Evolutionary conservation across 2,888 invertebrate species (phyloP).

Genomic region (Chloromyia formosa): DNA sequence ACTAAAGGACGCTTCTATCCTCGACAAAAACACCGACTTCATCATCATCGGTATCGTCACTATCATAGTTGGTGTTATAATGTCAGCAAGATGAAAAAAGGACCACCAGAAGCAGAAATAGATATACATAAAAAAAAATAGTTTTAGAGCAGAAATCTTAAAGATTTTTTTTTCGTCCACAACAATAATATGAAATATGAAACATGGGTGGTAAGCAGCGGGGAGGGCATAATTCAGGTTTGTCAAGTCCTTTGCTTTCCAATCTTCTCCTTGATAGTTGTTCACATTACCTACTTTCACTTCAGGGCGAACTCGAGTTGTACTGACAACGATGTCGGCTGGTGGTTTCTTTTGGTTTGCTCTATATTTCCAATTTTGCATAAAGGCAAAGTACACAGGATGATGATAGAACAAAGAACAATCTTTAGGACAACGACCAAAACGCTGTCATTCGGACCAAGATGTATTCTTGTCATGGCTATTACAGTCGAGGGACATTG

Average conservation of each 20-base stretch:
- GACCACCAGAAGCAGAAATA: neutral
- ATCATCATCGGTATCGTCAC: neutral
- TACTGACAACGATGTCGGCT: neutral
- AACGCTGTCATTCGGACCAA: no score
- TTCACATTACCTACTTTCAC: neutral
- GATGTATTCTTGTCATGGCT: no score
- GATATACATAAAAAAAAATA: neutral
- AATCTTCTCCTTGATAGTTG: neutral
- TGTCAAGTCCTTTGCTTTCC: neutral
- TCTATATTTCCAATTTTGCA: slow-evolving; percentile 9
- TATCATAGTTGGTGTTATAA: neutral
- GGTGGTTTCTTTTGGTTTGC: slow-evolving; percentile 9
- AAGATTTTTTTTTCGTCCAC: neutral
- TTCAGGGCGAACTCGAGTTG: neutral
- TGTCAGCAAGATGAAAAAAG: slow-evolving; percentile 3
- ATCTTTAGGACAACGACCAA: neutral
- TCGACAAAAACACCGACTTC: neutral
- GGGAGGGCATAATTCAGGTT: slow-evolving; percentile 1
- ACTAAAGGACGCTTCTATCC: slow-evolving; percentile 11
- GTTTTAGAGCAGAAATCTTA: slow-evolving; percentile 14
- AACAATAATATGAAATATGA: neutral
- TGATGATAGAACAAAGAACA: neutral
- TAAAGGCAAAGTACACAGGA: no score
- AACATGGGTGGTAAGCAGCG: neutral
- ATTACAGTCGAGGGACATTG: no score